Conservation (phyloP, 1,140 invertebrate genomes). For the Sycophaga agraensis region DNA sequence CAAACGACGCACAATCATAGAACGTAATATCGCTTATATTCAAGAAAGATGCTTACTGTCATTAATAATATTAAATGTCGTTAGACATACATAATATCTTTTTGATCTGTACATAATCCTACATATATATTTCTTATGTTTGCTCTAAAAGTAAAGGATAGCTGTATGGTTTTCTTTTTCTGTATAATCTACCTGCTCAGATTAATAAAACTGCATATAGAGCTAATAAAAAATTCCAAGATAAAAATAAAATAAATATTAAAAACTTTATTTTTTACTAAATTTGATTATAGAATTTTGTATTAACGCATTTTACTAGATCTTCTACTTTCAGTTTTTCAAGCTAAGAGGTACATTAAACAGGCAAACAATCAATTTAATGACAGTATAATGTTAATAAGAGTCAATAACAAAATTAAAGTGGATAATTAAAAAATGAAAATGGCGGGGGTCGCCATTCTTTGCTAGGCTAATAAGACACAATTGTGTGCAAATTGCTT, state of each 20-base stretch:
- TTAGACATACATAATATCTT: constrained; percentile 53
- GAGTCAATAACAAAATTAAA: constrained; percentile 50
- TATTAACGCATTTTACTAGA: no score
- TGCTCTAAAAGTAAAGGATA: constrained; percentile 46
- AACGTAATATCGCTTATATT: constrained; percentile 20
- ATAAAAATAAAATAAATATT: no score
- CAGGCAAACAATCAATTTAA: no score
- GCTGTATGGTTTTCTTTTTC: constrained; percentile 36
- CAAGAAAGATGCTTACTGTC: constrained; percentile 34
- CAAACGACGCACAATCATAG: constrained; percentile 1
- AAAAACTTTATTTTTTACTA: no score
- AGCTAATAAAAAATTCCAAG: no score
- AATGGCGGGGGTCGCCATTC: neutral
- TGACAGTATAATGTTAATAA: constrained; percentile 52
- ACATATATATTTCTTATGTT: constrained; percentile 48
- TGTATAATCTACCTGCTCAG: no score
- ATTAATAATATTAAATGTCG: constrained; percentile 47
- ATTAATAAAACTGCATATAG: no score
- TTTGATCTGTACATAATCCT: constrained; percentile 55
- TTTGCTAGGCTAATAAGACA: constrained; percentile 5
- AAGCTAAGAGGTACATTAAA: no score
- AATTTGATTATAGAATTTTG: no score
- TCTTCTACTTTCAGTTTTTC: no score
- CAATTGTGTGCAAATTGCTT: neutral
- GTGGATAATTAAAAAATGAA: constrained; percentile 8